Evolutionary conservation across 2,888 invertebrate species (phyloP).

Genomic region (Drosophila merina): DNA sequence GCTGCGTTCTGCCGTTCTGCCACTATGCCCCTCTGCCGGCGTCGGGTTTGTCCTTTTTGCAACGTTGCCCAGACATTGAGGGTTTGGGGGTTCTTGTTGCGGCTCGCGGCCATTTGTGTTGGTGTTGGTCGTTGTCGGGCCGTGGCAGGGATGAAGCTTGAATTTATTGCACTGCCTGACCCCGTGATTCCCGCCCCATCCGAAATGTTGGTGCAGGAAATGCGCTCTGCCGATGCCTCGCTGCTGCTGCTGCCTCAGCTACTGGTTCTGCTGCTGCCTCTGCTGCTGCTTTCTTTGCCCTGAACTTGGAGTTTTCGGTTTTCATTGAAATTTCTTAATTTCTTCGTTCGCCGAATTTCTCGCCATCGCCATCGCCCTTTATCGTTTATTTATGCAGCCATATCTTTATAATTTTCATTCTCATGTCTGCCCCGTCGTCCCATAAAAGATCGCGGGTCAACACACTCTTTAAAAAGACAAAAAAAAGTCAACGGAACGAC

Average conservation of each 20-base stretch:
- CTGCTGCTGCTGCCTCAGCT: conserved; percentile 1
- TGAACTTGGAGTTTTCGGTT: conserved; percentile 18
- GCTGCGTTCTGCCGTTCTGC: conserved; percentile 1
- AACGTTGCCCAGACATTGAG: conserved; percentile 69
- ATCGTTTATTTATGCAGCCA: conserved; percentile 62
- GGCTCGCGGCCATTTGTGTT: conserved; percentile 41
- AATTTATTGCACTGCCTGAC: conserved; percentile 68
- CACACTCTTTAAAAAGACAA: conserved; percentile 31
- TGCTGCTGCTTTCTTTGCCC: conserved; percentile 27
- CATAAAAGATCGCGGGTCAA: conserved; percentile 68
- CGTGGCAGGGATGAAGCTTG: conserved; percentile 71
- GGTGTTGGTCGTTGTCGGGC: conserved; percentile 48
- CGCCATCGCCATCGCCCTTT: conserved; percentile 22
- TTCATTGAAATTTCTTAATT: conserved; percentile 56
- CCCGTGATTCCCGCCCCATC: conserved; percentile 21
- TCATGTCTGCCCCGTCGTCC: conserved; percentile 35
- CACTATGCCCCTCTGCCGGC: conserved; percentile 45
- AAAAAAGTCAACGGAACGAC: neutral
- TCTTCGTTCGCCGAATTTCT: conserved; percentile 45
- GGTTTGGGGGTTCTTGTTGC: conserved; percentile 61
- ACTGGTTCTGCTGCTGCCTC: conserved; percentile 20
- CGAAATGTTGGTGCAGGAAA: conserved; percentile 2
- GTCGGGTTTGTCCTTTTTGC: conserved; percentile 42
- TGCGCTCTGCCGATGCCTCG: conserved; percentile 8
- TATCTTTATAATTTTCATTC: conserved; percentile 53